Conservation (phyloP, 2,113 vertebrate genomes). For the Halichoeres trimaculatus region DNA sequence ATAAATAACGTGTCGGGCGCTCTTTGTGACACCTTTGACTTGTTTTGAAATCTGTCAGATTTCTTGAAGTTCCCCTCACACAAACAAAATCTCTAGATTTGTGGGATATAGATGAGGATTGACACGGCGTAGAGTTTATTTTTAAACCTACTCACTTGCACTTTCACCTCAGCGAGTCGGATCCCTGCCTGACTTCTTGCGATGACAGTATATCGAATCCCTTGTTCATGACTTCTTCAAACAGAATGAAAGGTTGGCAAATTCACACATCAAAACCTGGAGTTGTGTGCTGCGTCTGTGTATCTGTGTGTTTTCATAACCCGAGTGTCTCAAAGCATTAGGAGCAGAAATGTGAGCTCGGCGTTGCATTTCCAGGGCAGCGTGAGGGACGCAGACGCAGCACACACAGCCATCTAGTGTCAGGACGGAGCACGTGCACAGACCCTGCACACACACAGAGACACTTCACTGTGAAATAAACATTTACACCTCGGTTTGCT, state of each 20-base stretch:
- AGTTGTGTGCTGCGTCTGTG: conserved; percentile 75
- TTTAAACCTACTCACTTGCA: conserved; percentile 73
- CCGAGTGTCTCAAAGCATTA: conserved; percentile 80
- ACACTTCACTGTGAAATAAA: conserved; percentile 29
- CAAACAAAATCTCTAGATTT: conserved; percentile 45
- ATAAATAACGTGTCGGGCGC: conserved; percentile 55
- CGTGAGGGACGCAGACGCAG: conserved; percentile 55
- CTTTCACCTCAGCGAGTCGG: conserved; percentile 65
- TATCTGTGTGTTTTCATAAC: conserved; percentile 81
- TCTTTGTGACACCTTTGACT: conserved; percentile 61
- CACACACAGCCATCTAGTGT: conserved; percentile 79
- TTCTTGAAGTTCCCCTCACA: conserved; percentile 56
- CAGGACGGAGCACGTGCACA: conserved; percentile 43
- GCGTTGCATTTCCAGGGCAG: conserved; percentile 65
- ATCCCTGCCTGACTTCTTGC: conserved; percentile 69
- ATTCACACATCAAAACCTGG: conserved; percentile 83
- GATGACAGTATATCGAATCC: conserved; percentile 76
- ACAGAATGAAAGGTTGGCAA: conserved; percentile 63
- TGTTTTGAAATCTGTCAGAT: conserved; percentile 72
- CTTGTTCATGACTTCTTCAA: conserved; percentile 70
- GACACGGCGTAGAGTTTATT: conserved; percentile 78
- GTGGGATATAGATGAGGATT: conserved; percentile 61
- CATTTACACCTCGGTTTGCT: conserved; percentile 32
- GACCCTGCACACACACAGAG: background rate
- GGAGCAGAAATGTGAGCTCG: conserved; percentile 73